A percentile compares a stretch with the other conserved stretches of the same genome.
These are phyloP conservation scores for Pachypsylla venusta DNA, from an alignment of 1,140 invertebrate species.

Conservation along the genomic window DNA sequence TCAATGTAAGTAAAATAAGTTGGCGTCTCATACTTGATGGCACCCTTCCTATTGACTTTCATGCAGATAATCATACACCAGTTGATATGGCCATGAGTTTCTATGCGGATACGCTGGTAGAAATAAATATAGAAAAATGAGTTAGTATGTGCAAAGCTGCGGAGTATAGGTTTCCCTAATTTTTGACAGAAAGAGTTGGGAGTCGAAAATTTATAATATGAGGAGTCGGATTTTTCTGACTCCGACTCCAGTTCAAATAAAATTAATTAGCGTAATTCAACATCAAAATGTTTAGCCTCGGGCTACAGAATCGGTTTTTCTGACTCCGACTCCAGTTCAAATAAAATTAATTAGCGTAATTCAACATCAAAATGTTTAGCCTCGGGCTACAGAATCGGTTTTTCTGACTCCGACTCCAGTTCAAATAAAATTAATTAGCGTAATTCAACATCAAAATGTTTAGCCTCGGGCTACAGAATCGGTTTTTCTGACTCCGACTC, in stretches of 20 bases:
- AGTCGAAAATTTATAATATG: background rate
- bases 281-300: no score
- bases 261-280: background rate
- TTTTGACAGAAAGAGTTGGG: background rate
- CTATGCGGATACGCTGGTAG: background rate
- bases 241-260: background rate
- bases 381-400: no score
- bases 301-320: no score
- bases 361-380: background rate
- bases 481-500: background rate
- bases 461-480: no score
- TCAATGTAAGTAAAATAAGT: background rate
- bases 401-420: background rate
- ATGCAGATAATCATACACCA: background rate
- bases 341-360: background rate
- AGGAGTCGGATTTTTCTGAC: background rate
- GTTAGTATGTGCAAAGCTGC: no score
- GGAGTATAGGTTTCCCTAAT: background rate
- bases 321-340: background rate
- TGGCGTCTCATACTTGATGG: background rate
- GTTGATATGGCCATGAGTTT: background rate
- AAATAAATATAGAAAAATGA: background rate
- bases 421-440: background rate
- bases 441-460: background rate
- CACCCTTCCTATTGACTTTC: background rate